phyloP scores from a whole-genome alignment of 2,797 vertebrate genomes.

The Remorina albescens region DNA sequence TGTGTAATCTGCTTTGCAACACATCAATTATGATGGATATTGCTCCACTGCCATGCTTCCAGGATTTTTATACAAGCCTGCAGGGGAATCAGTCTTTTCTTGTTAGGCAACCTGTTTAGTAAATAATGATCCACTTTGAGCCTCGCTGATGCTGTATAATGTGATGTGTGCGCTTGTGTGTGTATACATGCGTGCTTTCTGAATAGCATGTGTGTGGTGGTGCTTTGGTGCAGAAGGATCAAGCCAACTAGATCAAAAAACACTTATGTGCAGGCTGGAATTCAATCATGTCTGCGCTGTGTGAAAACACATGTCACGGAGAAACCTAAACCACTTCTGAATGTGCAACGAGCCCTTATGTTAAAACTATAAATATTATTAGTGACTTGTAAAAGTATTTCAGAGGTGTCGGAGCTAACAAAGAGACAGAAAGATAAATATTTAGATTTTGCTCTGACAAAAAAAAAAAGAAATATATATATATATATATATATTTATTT shows the following conservation, averaged over 20 bases:
- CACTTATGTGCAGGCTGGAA: conserved; percentile 70
- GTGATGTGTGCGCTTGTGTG: conserved; percentile 57
- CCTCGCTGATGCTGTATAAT: conserved; percentile 76
- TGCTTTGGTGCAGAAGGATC: conserved; percentile 68
- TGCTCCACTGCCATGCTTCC: conserved; percentile 81
- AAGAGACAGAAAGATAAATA: conserved; percentile 61
- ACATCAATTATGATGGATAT: conserved; percentile 91
- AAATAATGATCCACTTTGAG: conserved; percentile 87
- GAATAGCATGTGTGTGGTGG: conserved; percentile 26
- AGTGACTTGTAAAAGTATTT: conserved; percentile 64
- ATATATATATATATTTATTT: no score
- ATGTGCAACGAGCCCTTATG: conserved; percentile 55
- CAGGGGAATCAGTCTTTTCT: conserved; percentile 87
- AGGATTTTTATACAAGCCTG: conserved; percentile 80
- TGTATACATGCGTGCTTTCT: conserved; percentile 4
- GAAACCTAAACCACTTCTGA: conserved; percentile 53
- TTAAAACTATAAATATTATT: conserved; percentile 72
- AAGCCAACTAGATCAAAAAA: conserved; percentile 77
- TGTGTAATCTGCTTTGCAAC: conserved; percentile 92
- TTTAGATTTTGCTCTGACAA: conserved; percentile 62
- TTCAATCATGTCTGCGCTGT: conserved; percentile 70
- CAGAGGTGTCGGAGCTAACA: conserved; percentile 64
- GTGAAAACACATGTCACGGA: conserved; percentile 48
- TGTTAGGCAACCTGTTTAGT: conserved; percentile 89
- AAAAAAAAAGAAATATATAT: conserved; percentile 57